Evolutionary conservation across 2,797 vertebrate genomes (phyloP).

Genomic region (Sphaeramia orbicularis): DNA sequence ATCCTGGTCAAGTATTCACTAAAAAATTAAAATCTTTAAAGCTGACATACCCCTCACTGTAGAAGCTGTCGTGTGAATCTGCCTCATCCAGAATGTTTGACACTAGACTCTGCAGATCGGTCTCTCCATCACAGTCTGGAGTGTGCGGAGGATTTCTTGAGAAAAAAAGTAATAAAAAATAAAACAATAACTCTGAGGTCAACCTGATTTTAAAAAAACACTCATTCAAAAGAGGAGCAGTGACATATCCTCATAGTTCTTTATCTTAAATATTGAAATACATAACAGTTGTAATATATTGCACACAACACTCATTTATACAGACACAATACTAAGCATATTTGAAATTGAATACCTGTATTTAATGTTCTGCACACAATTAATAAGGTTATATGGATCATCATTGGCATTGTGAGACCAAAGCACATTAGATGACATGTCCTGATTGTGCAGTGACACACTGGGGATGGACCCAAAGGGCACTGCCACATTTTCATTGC

Average conservation of each 20-base stretch:
- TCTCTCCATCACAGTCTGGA: slow-evolving; percentile 89
- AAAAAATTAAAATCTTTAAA: slow-evolving; percentile 8
- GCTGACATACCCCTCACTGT: slow-evolving; percentile 89
- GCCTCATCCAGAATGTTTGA: slow-evolving; percentile 94
- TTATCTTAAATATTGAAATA: neutral
- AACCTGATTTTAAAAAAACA: neutral
- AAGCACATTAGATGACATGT: slow-evolving; percentile 70
- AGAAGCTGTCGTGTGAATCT: slow-evolving; percentile 86
- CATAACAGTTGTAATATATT: neutral
- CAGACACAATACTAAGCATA: neutral
- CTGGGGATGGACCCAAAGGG: slow-evolving; percentile 77
- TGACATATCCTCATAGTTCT: too few relatives aligned
- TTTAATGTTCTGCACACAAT: slow-evolving; percentile 81
- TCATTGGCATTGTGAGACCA: slow-evolving; percentile 85
- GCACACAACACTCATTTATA: neutral
- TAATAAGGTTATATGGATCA: slow-evolving; percentile 82
- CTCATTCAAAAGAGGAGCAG: neutral
- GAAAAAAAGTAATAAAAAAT: too few relatives aligned
- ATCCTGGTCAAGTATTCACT: neutral
- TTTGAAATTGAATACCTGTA: slow-evolving; percentile 82
- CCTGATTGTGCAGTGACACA: slow-evolving; percentile 68
- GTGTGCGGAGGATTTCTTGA: slow-evolving; percentile 86
- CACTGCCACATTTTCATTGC: slow-evolving; percentile 74
- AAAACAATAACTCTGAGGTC: neutral
- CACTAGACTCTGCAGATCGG: slow-evolving; percentile 92